phyloP scores from a whole-genome alignment of 2,113 vertebrate genomes.

The Silurus meridionalis region DNA sequence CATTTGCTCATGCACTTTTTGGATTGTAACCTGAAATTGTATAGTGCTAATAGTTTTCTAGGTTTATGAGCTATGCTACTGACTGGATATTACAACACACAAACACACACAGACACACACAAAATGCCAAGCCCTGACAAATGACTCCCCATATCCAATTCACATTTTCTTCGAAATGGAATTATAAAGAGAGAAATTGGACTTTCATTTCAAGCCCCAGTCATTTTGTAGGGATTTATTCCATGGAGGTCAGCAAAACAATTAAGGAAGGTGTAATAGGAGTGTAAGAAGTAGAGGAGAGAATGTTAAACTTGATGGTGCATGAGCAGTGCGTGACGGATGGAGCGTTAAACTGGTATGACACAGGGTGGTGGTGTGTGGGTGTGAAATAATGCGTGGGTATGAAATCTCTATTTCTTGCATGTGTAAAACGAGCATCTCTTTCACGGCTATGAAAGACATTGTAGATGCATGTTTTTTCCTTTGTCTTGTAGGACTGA shows the following conservation, averaged over 20 bases:
- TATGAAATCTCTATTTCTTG: slow-evolving; percentile 32
- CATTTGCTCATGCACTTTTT: neutral
- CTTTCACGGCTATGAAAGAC: slow-evolving; percentile 2
- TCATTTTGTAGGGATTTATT: slow-evolving; percentile 48
- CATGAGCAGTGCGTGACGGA: slow-evolving; percentile 45
- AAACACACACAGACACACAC: slow-evolving; percentile 34
- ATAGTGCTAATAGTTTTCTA: slow-evolving; percentile 37
- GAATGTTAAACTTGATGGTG: slow-evolving; percentile 59
- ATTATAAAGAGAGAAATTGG: slow-evolving; percentile 56
- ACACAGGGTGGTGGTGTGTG: slow-evolving; percentile 34
- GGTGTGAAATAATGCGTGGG: slow-evolving; percentile 39
- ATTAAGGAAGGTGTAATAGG: slow-evolving; percentile 64
- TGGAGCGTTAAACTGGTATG: slow-evolving; percentile 49
- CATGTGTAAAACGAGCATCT: slow-evolving; percentile 16
- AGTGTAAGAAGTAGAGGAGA: slow-evolving; percentile 56
- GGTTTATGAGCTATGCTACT: slow-evolving; percentile 16
- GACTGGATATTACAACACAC: slow-evolving; percentile 26
- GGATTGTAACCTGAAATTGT: slow-evolving; percentile 3
- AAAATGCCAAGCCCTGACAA: slow-evolving; percentile 19
- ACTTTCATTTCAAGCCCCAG: slow-evolving; percentile 61
- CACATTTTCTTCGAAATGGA: neutral
- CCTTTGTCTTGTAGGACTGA: slow-evolving; percentile 5
- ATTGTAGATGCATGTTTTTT: neutral
- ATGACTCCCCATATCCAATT: slow-evolving; percentile 18
- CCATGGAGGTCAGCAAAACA: slow-evolving; percentile 68